Conservation (phyloP, 2,797 vertebrate species). For the Cyprinella venusta region DNA sequence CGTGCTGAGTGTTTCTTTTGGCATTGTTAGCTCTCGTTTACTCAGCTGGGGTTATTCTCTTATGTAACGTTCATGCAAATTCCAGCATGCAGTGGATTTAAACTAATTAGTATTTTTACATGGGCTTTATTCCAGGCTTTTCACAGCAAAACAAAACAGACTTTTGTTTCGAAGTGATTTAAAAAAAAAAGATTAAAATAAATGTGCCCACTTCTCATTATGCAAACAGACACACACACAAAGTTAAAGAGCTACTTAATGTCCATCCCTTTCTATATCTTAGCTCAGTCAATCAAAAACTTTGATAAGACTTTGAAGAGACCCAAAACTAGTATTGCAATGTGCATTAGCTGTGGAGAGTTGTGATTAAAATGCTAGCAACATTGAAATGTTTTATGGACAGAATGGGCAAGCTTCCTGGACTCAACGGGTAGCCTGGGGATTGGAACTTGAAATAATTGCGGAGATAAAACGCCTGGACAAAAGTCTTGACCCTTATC, state of each 20-base stretch:
- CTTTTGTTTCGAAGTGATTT: conserved; percentile 38
- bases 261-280: not conserved
- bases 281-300: not conserved
- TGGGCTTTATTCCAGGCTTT: conserved; percentile 38
- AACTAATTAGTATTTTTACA: conserved; percentile 61
- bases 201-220: conserved; percentile 32
- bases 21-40: conserved; percentile 52
- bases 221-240: not conserved
- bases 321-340: not conserved
- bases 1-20: conserved; percentile 32
- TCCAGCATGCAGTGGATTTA: conserved; percentile 58
- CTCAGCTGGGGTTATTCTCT: conserved; percentile 61
- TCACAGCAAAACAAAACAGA: conserved; percentile 42
- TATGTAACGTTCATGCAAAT: conserved; percentile 66
- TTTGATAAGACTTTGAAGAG: not conserved
- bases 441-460: conserved; percentile 20
- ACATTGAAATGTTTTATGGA: conserved; percentile 14
- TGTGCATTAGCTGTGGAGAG: not conserved
- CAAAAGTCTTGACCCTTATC: conserved; percentile 45
- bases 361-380: not conserved
- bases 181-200: conserved; percentile 5
- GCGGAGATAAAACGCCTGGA: conserved; percentile 38
- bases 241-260: not conserved
- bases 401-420: not conserved
- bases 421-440: not conserved